Percentiles rank a stretch among this genome's conserved stretches.
These are phyloP conservation scores for Ailuropoda melanoleuca DNA, from an alignment of 2,113 vertebrate species.

Conservation along the genomic window DNA sequence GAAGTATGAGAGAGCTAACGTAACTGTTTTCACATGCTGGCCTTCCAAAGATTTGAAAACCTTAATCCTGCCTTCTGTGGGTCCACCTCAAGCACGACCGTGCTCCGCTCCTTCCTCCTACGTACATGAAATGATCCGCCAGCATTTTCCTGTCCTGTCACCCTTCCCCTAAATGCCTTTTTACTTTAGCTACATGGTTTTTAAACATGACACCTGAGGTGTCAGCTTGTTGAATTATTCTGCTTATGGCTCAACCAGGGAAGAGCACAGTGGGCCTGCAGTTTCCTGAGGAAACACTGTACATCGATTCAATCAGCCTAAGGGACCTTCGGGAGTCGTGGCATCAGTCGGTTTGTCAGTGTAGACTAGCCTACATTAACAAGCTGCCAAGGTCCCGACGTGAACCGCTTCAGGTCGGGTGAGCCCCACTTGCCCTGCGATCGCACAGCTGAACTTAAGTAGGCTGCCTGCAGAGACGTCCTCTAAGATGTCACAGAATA, in stretches of 20 bases:
- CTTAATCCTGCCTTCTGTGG: not conserved
- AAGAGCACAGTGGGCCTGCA: not conserved
- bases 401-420: not conserved
- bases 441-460: not conserved
- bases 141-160: not conserved
- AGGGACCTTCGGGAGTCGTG: not conserved
- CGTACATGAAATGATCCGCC: not conserved
- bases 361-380: not conserved
- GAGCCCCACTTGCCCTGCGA: not conserved
- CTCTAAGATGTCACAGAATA: not conserved
- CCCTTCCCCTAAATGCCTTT: not conserved
- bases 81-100: not conserved
- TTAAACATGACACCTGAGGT: no score
- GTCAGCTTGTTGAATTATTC: not conserved
- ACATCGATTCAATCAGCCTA: not conserved
- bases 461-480: not conserved
- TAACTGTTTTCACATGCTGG: not conserved
- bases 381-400: not conserved
- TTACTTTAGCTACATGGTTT: not conserved
- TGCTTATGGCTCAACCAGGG: not conserved
- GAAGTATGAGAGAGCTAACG: not conserved
- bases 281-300: not conserved
- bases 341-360: not conserved
- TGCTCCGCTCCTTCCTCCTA: not conserved
- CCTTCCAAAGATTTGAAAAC: not conserved